Conservation (phyloP, 2,888 invertebrate genomes). For the Agrotis puta region DNA sequence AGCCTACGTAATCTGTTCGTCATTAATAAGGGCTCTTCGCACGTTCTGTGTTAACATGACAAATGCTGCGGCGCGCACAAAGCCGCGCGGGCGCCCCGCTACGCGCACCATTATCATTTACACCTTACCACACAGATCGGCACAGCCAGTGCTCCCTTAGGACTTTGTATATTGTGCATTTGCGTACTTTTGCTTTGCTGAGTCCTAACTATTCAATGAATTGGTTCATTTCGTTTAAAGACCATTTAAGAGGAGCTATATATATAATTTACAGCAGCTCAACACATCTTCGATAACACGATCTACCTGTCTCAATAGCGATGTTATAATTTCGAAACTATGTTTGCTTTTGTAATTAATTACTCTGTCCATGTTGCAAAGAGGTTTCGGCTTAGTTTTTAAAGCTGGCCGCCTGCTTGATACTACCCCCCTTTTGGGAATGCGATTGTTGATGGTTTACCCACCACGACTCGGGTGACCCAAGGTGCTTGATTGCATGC, state of each 20-base stretch:
- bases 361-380: too few species aligned
- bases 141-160: constrained; percentile 41
- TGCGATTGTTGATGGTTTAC: too few species aligned
- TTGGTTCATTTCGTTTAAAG: neutral
- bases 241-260: neutral
- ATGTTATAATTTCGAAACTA: constrained; percentile 12
- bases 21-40: constrained; percentile 90
- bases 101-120: constrained; percentile 76
- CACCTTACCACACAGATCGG: constrained; percentile 75
- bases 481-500: too few species aligned
- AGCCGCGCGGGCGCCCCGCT: constrained; percentile 77
- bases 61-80: constrained; percentile 83
- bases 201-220: constrained; percentile 5
- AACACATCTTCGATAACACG: constrained; percentile 1
- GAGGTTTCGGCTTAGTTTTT: too few species aligned
- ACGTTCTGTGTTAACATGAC: constrained; percentile 90
- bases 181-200: constrained; percentile 31
- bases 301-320: neutral
- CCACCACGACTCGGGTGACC: too few species aligned
- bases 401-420: too few species aligned
- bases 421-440: too few species aligned
- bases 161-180: constrained; percentile 48
- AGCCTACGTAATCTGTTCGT: constrained; percentile 84
- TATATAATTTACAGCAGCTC: neutral
- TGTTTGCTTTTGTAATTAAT: constrained; percentile 26